Evolutionary conservation across 2,888 invertebrate species (phyloP), one percentile per base, ranked within the genome.

Genomic region (Ceratothoa steindachneri): DNA sequence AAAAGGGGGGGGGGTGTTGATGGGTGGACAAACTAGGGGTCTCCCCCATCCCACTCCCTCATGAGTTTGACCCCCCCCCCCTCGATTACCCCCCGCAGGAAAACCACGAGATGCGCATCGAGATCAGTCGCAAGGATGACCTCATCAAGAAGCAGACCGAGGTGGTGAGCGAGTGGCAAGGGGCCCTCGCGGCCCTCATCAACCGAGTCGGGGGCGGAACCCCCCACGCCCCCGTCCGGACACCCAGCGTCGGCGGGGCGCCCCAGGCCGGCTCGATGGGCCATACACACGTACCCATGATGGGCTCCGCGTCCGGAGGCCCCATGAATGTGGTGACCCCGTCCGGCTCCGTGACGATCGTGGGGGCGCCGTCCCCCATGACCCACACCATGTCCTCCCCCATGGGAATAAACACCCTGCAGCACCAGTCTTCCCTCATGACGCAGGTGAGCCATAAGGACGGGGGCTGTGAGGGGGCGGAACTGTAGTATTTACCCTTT

Each of bases 141-240:
- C 85, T 97, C 1, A 87, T 97, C 19, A 89, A 93, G 81, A 88
- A 93, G 73, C 95, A 96, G 82, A 92, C 93, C 82, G 95, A 95
- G 80, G 94, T 95, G 84, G 90, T 97, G 70, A 90, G 90, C 30
- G 90, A 92, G 71, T 97, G 97, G 96, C 95, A 96, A 85, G 90
- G 89, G 81, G 86, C 95, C 73, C 85, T 97, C 12, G 90, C 92
- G n/a, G 29, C 24, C 30, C n/a, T 67, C 24, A 30, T 30, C 9
- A 67, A 30, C 29, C 24, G 31, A 67, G 31, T 30, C 12, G 67
- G 67, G 24, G 12, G 22, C 1, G 60, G n/a, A 1, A n/a, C 60
- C n/a, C 0, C 93, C 94, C 84, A 85, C 91, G 81, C 77, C 72
- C 9, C 55, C 65, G 27, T 72, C 70, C n/a, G 74, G 71, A 22